Evolutionary conservation across 2,888 invertebrate genomes (phyloP).

Genomic region (Danaus chrysippus): DNA sequence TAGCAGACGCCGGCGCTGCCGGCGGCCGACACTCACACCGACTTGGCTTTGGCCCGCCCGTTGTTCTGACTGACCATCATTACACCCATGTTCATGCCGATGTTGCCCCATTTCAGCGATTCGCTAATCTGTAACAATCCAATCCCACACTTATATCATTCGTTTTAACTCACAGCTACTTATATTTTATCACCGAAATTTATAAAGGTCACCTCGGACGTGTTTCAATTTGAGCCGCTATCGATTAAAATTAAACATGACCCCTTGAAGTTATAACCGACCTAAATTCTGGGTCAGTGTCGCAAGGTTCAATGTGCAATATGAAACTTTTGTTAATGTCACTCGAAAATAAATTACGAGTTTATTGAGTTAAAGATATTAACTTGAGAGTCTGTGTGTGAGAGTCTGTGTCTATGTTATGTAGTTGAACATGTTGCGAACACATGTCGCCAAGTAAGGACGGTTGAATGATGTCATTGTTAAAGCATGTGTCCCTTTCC

Average conservation of each 20-base stretch:
- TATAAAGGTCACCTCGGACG: no score
- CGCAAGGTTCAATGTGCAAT: conserved; percentile 28
- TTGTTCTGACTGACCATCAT: conserved; percentile 79
- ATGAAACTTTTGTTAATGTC: conserved; percentile 31
- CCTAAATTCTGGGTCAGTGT: background rate
- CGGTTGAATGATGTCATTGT: conserved; percentile 28
- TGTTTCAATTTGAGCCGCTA: no score
- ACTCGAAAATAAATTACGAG: background rate
- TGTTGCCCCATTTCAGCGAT: conserved; percentile 84
- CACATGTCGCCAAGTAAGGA: background rate
- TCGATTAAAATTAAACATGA: no score
- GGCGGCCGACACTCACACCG: conserved; percentile 70
- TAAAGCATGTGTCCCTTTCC: conserved; percentile 20
- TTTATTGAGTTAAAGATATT: no score
- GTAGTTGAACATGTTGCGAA: no score
- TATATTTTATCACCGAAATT: no score
- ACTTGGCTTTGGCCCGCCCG: conserved; percentile 65
- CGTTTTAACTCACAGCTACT: no score
- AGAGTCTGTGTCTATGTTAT: no score
- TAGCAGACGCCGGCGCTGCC: conserved; percentile 60
- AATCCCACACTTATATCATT: no score
- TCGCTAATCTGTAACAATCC: conserved; percentile 82
- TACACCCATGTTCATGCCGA: conserved; percentile 84
- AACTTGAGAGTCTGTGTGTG: no score
- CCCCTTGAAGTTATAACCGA: no score